phyloP scores from a whole-genome alignment of 1,140 invertebrate genomes.

The Polypedilum vanderplanki region DNA sequence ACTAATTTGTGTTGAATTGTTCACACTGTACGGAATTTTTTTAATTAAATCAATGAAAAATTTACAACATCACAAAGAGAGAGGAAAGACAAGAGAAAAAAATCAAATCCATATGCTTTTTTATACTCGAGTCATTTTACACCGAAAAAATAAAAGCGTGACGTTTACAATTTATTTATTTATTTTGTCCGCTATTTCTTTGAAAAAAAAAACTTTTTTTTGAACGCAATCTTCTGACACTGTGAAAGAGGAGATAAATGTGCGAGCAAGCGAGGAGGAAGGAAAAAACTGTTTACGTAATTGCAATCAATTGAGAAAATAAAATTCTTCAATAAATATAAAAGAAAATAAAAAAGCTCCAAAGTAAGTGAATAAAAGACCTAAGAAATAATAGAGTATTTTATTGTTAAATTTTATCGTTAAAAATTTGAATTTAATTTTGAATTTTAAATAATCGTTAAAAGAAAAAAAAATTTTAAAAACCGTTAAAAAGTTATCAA shows the following conservation, averaged over 20 bases:
- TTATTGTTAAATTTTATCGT: too few species aligned
- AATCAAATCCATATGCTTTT: constrained; percentile 23
- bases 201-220: neutral
- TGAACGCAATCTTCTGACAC: neutral
- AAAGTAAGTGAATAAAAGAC: too few species aligned
- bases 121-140: neutral
- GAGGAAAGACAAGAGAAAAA: neutral
- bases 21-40: constrained; percentile 2
- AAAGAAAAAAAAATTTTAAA: too few species aligned
- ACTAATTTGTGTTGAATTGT: constrained; percentile 15
- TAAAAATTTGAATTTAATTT: too few species aligned
- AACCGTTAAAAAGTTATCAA: too few species aligned
- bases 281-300: constrained; percentile 1
- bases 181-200: neutral
- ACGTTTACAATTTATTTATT: constrained; percentile 20
- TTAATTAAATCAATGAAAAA: constrained; percentile 26
- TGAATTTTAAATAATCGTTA: too few species aligned
- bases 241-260: neutral
- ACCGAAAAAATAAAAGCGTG: neutral
- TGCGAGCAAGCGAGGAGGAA: neutral
- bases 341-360: constrained; percentile 17
- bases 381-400: too few species aligned
- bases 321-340: neutral
- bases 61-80: neutral
- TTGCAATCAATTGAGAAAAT: constrained; percentile 13